A percentile compares a stretch with the other conserved stretches of the same genome.
phyloP scores from a whole-genome alignment of 2,888 invertebrate genomes.

The Sericinus montela region DNA sequence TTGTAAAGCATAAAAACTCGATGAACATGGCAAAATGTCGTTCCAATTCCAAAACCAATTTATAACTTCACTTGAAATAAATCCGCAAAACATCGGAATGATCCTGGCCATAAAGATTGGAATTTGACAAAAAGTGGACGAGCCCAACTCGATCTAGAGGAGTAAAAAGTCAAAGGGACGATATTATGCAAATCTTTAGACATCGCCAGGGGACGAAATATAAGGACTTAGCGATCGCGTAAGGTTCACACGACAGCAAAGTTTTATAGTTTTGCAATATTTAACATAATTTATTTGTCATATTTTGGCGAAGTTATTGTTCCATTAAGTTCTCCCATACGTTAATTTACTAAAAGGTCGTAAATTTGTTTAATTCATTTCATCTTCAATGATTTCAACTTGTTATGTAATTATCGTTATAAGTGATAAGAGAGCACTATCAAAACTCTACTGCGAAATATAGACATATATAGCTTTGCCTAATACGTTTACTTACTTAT shows the following conservation, averaged over 20 bases:
- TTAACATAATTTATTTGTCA: too few species aligned
- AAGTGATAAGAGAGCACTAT: too few species aligned
- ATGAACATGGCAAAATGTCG: constrained; percentile 21
- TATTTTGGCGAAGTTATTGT: too few species aligned
- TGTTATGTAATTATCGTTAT: too few species aligned
- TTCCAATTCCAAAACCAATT: constrained; percentile 31
- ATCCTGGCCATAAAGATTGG: constrained; percentile 45
- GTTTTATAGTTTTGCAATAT: too few species aligned
- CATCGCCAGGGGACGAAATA: constrained; percentile 35
- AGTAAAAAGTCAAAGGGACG: constrained; percentile 34
- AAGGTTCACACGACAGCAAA: constrained; percentile 25
- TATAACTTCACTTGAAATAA: constrained; percentile 27
- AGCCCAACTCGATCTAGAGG: constrained; percentile 30
- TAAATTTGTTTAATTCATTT: too few species aligned
- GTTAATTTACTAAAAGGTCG: too few species aligned
- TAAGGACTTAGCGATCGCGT: constrained; percentile 29
- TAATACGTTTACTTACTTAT: too few species aligned
- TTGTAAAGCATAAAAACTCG: not conserved
- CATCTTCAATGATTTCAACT: too few species aligned
- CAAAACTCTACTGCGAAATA: too few species aligned
- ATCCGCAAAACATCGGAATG: constrained; percentile 37
- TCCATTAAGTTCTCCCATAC: too few species aligned
- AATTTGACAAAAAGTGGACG: constrained; percentile 56
- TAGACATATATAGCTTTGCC: too few species aligned
- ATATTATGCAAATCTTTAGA: constrained; percentile 64